Evolutionary conservation across 2,113 vertebrate species (phyloP), one percentile per base, ranked within the genome.

Genomic region (Nannobrachium achirus): DNA sequence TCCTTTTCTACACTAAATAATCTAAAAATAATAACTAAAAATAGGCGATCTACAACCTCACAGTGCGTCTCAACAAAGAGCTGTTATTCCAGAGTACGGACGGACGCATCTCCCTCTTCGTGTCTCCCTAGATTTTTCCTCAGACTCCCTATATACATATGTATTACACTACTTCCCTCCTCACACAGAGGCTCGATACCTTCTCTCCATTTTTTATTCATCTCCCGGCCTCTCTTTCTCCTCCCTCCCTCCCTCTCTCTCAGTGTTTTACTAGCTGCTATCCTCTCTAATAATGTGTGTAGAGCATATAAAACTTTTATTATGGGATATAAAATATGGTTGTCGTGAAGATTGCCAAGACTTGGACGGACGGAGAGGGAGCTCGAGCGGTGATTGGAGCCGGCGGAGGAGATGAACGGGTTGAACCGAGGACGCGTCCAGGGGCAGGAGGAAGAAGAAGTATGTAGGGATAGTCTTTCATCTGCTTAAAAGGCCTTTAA

Each of bases 281-380:
- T 88, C 86, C 85, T 86, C 86, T 85, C 89, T 88, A 89, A 91
- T 87, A 89, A 89, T 89, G 85, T 88, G 88, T 89, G 86, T 85
- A 81, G 86, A 87, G 89, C 85, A 15, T 85, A 91, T 91, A 91
- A 88, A 91, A 89, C 82, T 87, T 91, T 91, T 91, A 89, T 85
- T 83, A 86, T 69, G 75, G 78, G 77, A 81, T 84, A 88, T 89
- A 91, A 91, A 91, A 89, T 86, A 89, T 78, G 83, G 83, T 83
- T 71, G 83, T 79, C 73, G 62, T 78, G 76, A 85, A 79, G 77
- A 86, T 76, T 84, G 83, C 85, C 84, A 80, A 76, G 81, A 81
- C 72, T 50, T 25, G 25, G 3, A 33, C 3, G 25, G 25, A 33
- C n/a, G 18, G 81, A 5, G 25, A 69, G 70, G 56, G 70, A 69